phyloP scores from a whole-genome alignment of 2,113 vertebrate genomes.

The Struthio camelus region DNA sequence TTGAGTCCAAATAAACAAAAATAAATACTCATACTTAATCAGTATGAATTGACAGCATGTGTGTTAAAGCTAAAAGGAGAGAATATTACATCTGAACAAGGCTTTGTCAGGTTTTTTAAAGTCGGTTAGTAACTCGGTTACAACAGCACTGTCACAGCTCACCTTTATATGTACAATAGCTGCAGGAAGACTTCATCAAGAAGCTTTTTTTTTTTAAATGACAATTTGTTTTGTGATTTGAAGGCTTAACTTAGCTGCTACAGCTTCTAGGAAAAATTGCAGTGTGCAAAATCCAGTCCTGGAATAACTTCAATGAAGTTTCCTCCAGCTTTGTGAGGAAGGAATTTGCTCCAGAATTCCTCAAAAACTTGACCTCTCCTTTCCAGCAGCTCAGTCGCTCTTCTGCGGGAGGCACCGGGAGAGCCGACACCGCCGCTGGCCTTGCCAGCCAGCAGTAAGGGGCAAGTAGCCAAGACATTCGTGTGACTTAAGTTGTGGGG shows the following conservation, averaged over 20 bases:
- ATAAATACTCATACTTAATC: too few species aligned
- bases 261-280: background rate
- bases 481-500: background rate
- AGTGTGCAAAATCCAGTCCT: accelerated
- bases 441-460: background rate
- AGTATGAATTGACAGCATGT: background rate
- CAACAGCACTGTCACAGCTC: accelerated
- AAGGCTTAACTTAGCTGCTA: background rate
- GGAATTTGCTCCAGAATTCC: background rate
- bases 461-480: background rate
- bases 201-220: background rate
- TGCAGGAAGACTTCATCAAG: background rate
- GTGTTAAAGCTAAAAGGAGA: background rate
- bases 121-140: accelerated
- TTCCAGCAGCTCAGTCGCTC: background rate
- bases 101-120: background rate
- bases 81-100: background rate
- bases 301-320: accelerated
- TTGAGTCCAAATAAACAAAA: background rate
- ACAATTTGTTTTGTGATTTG: background rate
- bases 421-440: background rate
- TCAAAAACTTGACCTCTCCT: accelerated
- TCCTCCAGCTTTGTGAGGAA: background rate
- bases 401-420: too few species aligned
- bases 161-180: accelerated